These are phyloP conservation scores for Caenorhabditis sulstoni DNA, from an alignment of 2,888 invertebrate genomes.

Conservation along the genomic window DNA sequence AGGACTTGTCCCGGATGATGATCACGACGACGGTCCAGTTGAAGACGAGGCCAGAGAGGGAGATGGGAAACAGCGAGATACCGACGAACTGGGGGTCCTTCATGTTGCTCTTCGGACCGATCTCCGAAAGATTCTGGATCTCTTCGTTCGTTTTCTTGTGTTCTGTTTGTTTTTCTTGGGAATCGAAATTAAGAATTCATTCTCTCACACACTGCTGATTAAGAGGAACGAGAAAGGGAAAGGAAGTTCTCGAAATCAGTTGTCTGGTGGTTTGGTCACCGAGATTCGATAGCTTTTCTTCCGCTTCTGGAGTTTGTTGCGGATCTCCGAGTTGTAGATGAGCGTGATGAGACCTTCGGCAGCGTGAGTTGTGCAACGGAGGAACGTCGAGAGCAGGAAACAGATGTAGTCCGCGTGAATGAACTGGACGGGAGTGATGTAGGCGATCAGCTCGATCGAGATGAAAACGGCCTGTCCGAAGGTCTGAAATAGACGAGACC, in stretches of 20 bases:
- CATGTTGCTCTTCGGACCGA: conserved; percentile 20
- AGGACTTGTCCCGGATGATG: conserved; percentile 17
- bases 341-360: conserved; percentile 41
- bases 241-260: not conserved
- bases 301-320: conserved; percentile 28
- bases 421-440: not conserved
- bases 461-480: conserved; percentile 30
- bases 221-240: not conserved
- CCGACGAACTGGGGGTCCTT: conserved; percentile 27
- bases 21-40: conserved; percentile 29
- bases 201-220: not conserved
- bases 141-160: not conserved
- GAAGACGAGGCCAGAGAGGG: conserved; percentile 25
- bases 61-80: conserved; percentile 22
- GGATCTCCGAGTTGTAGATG: conserved; percentile 44
- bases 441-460: conserved; percentile 37
- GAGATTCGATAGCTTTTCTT: conserved; percentile 38
- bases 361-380: conserved; percentile 35
- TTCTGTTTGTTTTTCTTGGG: conserved; percentile 4
- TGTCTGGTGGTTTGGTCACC: conserved; percentile 13
- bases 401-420: conserved; percentile 16
- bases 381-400: conserved; percentile 29
- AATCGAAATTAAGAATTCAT: conserved; percentile 3
- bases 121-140: not conserved
- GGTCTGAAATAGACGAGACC: conserved; percentile 10